Base-by-base conservation (phyloP, 2,888 invertebrate species). In the Aphrophora alni region DNA sequence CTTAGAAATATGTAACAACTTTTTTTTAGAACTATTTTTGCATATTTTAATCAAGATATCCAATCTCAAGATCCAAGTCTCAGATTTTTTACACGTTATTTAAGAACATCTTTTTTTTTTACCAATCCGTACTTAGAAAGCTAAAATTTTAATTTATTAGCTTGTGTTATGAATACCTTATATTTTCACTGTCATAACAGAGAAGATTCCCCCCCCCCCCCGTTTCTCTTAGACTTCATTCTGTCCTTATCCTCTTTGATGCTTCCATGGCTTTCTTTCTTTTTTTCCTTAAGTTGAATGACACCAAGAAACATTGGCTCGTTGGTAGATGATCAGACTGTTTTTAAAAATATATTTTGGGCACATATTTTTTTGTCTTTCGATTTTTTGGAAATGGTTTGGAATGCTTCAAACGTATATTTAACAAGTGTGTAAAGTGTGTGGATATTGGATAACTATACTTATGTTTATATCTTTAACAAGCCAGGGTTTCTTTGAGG, bases 231-330 rank as follows among this genome's bases (percentile, higher is more conserved):
- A 33, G 51, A 24, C 75, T 26, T 44, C 75, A 75, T 77, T 71
- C 44, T 44, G 51, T 44, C 75, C 59, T 44, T 77, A 75, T 77
- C 76, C 44, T 44, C 10, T 33, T 70, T 44, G 38, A 24, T 72
- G 21, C 75, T 72, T 78, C 76, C 75, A 73, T 78, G 78, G 78
- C 80, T 82, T 33, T 81, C 80, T 78, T 38, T 21, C 38, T 7
- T 78, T 72, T 80, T 71, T 68, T 80, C 78, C 69, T 80, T 68
- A 59, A 70, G 28, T 70, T 59, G 21, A 70, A 81, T 84, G 84
- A 83, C 85, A 85, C 85, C 86, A 86, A 86, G 87, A 86, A 86
- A 86, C 87, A 86, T 86, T 86, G 86, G 86, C 85, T 86, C 85
- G 85, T 85, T 59, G 59, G 59, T n/a, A 59, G 59, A 59, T n/a